Percentiles rank a stretch among this genome's conserved stretches.
These are phyloP conservation scores for Saccostrea glomerata DNA, from an alignment of 1,140 invertebrate species.

Conservation along the genomic window DNA sequence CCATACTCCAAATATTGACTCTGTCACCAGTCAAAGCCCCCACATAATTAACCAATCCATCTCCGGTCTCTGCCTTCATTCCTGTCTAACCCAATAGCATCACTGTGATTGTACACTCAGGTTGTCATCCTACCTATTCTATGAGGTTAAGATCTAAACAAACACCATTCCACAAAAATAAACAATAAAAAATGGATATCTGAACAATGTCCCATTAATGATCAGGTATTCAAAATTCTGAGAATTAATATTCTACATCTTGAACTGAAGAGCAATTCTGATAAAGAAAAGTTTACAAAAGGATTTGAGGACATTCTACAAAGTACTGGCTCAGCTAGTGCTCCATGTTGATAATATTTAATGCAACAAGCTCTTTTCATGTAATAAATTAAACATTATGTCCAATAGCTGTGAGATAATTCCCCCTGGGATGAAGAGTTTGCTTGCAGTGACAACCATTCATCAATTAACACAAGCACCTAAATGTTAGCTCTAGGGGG, in stretches of 20 bases:
- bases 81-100: slow-evolving; percentile 8
- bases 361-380: too few relatives aligned
- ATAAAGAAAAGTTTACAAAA: not conserved
- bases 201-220: not conserved
- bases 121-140: slow-evolving; percentile 8
- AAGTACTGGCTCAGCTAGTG: not conserved
- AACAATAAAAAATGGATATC: not conserved
- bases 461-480: not conserved
- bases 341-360: too few relatives aligned
- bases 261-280: not conserved
- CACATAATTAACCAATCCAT: not conserved
- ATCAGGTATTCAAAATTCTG: not conserved
- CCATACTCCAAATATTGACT: not conserved
- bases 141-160: not conserved
- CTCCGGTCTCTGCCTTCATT: not conserved
- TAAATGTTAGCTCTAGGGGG: not conserved
- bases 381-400: too few relatives aligned
- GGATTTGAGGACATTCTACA: not conserved
- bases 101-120: not conserved
- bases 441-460: not conserved
- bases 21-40: slow-evolving; percentile 23
- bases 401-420: not conserved
- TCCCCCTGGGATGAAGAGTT: not conserved
- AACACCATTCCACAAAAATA: not conserved
- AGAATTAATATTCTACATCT: not conserved